A percentile compares a stretch with the other conserved stretches of the same genome.
Evolutionary conservation across 1,140 invertebrate genomes (phyloP).

Genomic region (Ceratosolen solmsi): DNA sequence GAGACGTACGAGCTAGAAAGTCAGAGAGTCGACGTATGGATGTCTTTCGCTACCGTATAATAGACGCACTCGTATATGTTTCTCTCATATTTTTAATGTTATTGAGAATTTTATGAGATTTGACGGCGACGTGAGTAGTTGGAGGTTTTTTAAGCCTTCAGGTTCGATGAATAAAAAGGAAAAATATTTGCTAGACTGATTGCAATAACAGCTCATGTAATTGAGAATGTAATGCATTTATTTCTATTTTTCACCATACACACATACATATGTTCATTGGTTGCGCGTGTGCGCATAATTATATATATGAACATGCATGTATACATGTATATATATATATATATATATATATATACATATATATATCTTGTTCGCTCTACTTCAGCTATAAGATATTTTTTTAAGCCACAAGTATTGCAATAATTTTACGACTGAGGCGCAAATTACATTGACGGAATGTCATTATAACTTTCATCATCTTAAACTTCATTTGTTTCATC

Average conservation of each 20-base stretch:
- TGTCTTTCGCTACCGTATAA: conserved; percentile 25
- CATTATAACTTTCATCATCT: background rate
- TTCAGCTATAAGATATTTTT: background rate
- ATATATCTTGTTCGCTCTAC: background rate
- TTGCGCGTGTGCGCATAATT: too few relatives aligned
- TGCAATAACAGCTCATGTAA: background rate
- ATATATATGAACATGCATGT: too few relatives aligned
- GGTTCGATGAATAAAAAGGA: background rate
- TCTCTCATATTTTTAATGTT: background rate
- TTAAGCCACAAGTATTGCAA: background rate
- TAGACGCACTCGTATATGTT: background rate
- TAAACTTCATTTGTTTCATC: too few relatives aligned
- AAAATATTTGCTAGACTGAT: background rate
- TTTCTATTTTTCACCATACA: background rate
- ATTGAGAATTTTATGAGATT: conserved; percentile 27
- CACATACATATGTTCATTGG: too few relatives aligned
- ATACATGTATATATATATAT: too few relatives aligned
- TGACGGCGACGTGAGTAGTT: background rate
- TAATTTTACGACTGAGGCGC: background rate
- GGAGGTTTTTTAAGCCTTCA: background rate
- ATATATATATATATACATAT: too few relatives aligned
- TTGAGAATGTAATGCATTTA: background rate
- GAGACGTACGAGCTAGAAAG: conserved; percentile 4
- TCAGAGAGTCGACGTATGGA: background rate
- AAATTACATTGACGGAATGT: background rate